Evolutionary conservation across 2,797 vertebrate species (phyloP).

Genomic region (Sebastes steindachneri): DNA sequence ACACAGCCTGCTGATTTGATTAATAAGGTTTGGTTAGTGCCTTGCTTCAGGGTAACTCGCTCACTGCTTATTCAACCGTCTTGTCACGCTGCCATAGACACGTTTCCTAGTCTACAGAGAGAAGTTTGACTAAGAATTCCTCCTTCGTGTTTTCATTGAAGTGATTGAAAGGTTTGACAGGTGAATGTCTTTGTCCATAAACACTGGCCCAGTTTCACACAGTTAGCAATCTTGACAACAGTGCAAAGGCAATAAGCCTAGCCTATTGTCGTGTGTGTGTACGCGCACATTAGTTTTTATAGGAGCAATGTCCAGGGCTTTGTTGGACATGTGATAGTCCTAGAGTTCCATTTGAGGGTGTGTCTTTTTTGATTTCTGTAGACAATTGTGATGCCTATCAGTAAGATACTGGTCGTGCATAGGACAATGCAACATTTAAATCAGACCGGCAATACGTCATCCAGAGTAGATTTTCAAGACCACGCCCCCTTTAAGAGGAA

Average conservation of each 20-base stretch:
- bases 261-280: not conserved
- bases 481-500: no score
- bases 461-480: no score
- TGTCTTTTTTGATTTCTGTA: slow-evolving; percentile 15
- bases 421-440: not conserved
- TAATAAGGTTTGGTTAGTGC: not conserved
- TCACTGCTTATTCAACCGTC: not conserved
- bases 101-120: not conserved
- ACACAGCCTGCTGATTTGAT: slow-evolving; percentile 15
- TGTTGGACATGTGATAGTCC: slow-evolving; percentile 24
- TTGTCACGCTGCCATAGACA: not conserved
- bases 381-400: not conserved
- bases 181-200: not conserved
- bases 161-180: not conserved
- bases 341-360: slow-evolving; percentile 24
- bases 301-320: slow-evolving; percentile 22
- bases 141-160: not conserved
- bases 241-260: not conserved
- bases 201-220: not conserved
- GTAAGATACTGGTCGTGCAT: not conserved
- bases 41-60: not conserved
- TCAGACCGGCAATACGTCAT: no score
- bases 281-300: slow-evolving; percentile 7
- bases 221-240: not conserved
- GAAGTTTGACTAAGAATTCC: not conserved